Percentiles rank a stretch among this genome's conserved stretches.
phyloP scores from a whole-genome alignment of 2,888 invertebrate genomes.

The Amiota communis region DNA sequence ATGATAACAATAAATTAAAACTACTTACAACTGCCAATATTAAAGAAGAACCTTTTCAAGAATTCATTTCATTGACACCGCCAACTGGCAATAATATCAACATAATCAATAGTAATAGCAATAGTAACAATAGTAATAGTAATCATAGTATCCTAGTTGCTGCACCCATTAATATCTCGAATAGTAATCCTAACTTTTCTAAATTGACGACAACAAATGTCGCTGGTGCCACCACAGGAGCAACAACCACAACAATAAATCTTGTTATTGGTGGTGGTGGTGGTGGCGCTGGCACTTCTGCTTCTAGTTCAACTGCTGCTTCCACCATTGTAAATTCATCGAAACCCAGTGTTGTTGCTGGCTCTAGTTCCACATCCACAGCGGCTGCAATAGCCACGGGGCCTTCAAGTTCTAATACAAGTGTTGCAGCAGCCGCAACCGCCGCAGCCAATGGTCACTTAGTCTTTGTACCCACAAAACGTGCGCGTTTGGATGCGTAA shows the following conservation, averaged over 20 bases:
- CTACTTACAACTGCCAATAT: conserved; percentile 69
- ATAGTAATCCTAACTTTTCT: background rate
- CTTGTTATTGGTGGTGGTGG: conserved; percentile 14
- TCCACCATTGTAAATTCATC: background rate
- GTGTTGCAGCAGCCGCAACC: conserved; percentile 28
- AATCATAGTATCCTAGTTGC: conserved; percentile 19
- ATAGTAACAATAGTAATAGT: conserved; percentile 38
- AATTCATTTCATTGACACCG: conserved; percentile 62
- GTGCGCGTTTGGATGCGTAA: conserved; percentile 74
- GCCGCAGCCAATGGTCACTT: conserved; percentile 70
- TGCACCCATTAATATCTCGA: background rate
- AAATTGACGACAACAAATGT: background rate
- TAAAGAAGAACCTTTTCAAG: conserved; percentile 72
- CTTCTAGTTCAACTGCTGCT: conserved; percentile 13
- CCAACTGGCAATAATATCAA: conserved; percentile 33
- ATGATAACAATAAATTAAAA: conserved; percentile 61
- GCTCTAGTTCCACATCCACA: conserved; percentile 15
- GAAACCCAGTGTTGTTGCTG: background rate
- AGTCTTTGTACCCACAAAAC: conserved; percentile 74
- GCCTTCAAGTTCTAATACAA: conserved; percentile 19
- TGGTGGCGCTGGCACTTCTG: conserved; percentile 10
- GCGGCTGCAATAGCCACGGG: conserved; percentile 26
- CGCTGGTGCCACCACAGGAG: background rate
- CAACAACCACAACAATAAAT: conserved; percentile 22
- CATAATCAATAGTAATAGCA: conserved; percentile 29